Conservation (phyloP, 2,888 invertebrate genomes). For the Protodeltote pygarga region DNA sequence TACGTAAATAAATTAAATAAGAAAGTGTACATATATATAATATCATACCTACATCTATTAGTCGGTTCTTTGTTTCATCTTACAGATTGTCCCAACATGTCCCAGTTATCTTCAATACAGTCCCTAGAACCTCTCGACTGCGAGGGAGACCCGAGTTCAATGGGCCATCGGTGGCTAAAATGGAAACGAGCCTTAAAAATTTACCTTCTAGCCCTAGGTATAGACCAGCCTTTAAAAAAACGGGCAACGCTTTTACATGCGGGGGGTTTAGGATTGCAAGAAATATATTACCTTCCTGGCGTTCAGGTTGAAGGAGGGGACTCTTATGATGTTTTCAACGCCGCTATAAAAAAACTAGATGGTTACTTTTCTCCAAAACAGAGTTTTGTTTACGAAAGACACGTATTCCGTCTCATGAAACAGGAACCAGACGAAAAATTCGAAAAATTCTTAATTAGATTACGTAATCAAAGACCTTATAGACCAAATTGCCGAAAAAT, state of each 20-base stretch:
- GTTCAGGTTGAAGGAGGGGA: not conserved
- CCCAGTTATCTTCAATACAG: not conserved
- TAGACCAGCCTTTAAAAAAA: slow-evolving; percentile 2
- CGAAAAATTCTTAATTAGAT: not conserved
- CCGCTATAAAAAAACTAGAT: not conserved
- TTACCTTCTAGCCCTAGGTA: not conserved
- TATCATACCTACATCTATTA: too few species aligned
- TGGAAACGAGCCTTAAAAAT: not conserved
- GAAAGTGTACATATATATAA: too few species aligned
- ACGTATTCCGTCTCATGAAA: slow-evolving; percentile 1
- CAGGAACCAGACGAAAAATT: slow-evolving; percentile 3
- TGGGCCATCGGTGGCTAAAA: slow-evolving; percentile 2
- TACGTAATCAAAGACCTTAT: not conserved
- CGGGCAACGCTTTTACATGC: not conserved
- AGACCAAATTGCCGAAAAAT: not conserved
- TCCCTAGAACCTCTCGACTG: not conserved
- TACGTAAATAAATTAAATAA: too few species aligned
- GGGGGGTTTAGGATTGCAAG: slow-evolving; percentile 1
- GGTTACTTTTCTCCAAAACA: slow-evolving; percentile 4
- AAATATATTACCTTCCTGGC: slow-evolving; percentile 1
- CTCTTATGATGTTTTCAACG: not conserved
- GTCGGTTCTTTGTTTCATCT: too few species aligned
- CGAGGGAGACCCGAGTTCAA: not conserved
- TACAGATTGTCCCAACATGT: slow-evolving; percentile 1
- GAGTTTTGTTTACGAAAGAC: not conserved